phyloP scores from a whole-genome alignment of 2,113 vertebrate species.

The Phylloscopus trochilus region DNA sequence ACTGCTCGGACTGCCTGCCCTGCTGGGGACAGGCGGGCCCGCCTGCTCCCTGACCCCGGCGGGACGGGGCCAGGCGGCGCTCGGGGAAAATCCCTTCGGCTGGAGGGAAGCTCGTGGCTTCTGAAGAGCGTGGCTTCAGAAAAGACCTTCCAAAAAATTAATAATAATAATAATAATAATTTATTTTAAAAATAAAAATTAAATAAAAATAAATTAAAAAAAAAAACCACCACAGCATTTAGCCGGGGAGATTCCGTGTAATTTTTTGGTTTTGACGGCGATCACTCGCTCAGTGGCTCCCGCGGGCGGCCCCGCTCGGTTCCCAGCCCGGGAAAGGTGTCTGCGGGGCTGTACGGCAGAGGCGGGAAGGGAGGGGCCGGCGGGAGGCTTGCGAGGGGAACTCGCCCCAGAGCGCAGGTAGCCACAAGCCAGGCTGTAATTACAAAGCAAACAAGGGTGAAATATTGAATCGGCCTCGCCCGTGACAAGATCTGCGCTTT shows the following conservation, averaged over 20 bases:
- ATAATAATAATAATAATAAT: background rate
- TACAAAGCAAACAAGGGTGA: conserved; percentile 79
- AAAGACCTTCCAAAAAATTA: no score
- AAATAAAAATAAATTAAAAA: no score
- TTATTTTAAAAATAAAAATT: background rate
- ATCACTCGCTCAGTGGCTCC: background rate
- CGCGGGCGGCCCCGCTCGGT: background rate
- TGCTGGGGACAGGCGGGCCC: background rate
- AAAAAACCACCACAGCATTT: background rate
- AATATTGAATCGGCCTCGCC: conserved; percentile 65
- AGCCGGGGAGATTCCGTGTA: background rate
- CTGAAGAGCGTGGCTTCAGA: background rate
- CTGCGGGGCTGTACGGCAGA: background rate
- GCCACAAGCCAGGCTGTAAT: conserved; percentile 67
- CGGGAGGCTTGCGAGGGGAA: background rate
- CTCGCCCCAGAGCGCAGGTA: conserved; percentile 41
- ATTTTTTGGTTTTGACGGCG: background rate
- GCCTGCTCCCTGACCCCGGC: background rate
- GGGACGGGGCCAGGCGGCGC: background rate
- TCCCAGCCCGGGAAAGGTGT: background rate
- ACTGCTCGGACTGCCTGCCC: background rate
- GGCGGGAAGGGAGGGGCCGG: background rate
- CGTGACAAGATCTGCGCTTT: conserved; percentile 73
- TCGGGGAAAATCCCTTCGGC: background rate
- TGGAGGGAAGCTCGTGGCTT: background rate